Conservation (phyloP, 2,797 vertebrate genomes). For the Acanthopagrus latus region DNA sequence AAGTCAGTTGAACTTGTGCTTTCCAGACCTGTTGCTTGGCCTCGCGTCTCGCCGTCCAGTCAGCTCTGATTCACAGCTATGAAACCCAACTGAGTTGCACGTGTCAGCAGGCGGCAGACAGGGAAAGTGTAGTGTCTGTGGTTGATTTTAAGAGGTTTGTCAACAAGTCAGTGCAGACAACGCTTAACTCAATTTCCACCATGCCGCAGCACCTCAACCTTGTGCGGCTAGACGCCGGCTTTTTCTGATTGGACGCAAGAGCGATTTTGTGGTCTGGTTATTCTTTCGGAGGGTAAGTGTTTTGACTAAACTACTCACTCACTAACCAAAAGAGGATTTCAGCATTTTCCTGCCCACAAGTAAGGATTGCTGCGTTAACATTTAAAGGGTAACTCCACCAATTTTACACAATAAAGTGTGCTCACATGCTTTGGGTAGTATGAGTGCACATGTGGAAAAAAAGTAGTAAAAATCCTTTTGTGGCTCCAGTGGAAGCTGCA, state of each 20-base stretch:
- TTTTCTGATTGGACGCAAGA: constrained; percentile 42
- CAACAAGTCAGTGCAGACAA: constrained; percentile 45
- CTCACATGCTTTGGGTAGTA: no score
- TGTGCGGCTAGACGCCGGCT: constrained; percentile 1
- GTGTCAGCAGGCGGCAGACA: constrained; percentile 61
- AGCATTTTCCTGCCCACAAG: background rate
- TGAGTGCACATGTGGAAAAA: no score
- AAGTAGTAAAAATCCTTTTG: no score
- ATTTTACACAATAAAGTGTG: no score
- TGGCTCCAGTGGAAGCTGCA: no score
- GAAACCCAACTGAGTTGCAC: constrained; percentile 44
- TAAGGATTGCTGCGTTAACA: no score
- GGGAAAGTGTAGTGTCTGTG: constrained; percentile 44
- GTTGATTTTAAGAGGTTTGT: constrained; percentile 57
- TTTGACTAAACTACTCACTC: constrained; percentile 42
- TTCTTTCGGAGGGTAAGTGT: background rate
- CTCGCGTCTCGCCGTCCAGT: constrained; percentile 18
- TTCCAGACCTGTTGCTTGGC: constrained; percentile 16
- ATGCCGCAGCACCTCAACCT: constrained; percentile 4
- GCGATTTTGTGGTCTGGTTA: constrained; percentile 31
- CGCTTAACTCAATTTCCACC: constrained; percentile 47
- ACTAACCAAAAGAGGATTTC: constrained; percentile 35
- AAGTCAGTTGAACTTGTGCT: constrained; percentile 23
- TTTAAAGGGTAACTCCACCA: no score
- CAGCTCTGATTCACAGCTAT: constrained; percentile 40